Evolutionary conservation across 2,888 invertebrate species (phyloP).

Genomic region (Hypomecis punctinalis): DNA sequence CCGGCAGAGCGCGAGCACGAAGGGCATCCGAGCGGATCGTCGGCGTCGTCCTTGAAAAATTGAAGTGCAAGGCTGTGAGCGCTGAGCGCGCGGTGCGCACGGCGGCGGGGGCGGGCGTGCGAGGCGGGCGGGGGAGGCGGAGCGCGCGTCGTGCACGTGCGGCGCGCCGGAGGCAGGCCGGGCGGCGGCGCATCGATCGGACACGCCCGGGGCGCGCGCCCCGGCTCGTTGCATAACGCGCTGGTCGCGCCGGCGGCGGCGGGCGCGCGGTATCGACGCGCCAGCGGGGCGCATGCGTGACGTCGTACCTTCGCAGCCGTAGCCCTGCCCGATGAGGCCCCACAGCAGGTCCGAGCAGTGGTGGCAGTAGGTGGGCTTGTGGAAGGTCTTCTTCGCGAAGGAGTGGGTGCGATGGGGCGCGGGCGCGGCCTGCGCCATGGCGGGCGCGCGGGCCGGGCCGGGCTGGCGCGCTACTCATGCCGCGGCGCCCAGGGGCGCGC

Average conservation of each 20-base stretch:
- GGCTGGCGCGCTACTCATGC: slow-evolving; percentile 83
- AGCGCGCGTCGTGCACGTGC: slow-evolving; percentile 43
- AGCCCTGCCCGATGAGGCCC: slow-evolving; percentile 99
- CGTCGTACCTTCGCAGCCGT: slow-evolving; percentile 98
- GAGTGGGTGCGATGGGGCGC: slow-evolving; percentile 92
- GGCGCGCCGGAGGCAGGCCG: slow-evolving; percentile 41
- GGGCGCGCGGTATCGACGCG: slow-evolving; percentile 74
- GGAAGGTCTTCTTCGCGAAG: slow-evolving; percentile 99
- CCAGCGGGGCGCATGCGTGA: slow-evolving; percentile 76
- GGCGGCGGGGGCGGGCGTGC: slow-evolving; percentile 10
- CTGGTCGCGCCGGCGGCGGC: slow-evolving; percentile 70
- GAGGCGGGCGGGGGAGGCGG: slow-evolving; percentile 40
- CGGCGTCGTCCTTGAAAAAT: slow-evolving; percentile 54
- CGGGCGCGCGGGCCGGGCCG: slow-evolving; percentile 84
- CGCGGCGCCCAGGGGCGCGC: slow-evolving; percentile 85
- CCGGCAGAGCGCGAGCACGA: not conserved
- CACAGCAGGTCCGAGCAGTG: slow-evolving; percentile 99
- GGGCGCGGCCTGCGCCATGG: slow-evolving; percentile 86
- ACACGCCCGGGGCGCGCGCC: slow-evolving; percentile 80
- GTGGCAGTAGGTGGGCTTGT: slow-evolving; percentile 99
- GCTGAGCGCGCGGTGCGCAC: slow-evolving; percentile 28
- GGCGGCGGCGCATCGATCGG: slow-evolving; percentile 57
- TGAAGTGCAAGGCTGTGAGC: slow-evolving; percentile 56
- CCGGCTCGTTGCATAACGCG: slow-evolving; percentile 71
- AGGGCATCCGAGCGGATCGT: slow-evolving; percentile 10